Conservation (phyloP, 2,113 vertebrate genomes). For the Bufo gargarizans region DNA sequence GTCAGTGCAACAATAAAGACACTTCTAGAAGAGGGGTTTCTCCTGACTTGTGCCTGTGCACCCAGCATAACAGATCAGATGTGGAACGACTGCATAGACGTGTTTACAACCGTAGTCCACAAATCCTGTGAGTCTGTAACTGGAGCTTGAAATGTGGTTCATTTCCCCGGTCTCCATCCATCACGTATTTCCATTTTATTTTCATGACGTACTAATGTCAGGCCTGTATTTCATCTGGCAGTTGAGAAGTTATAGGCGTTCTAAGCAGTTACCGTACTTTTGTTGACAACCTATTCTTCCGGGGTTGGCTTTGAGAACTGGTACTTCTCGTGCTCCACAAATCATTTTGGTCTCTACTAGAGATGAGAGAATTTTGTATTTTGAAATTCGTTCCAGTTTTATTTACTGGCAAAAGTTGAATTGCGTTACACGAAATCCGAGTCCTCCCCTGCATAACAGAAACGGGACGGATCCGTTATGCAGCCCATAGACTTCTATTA, state of each 20-base stretch:
- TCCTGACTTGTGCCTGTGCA: background rate
- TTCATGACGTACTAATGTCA: conserved; percentile 28
- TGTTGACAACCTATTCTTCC: conserved; percentile 24
- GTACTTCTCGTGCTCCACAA: conserved; percentile 2
- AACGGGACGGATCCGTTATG: too few species aligned
- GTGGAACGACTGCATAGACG: background rate
- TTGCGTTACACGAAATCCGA: too few species aligned
- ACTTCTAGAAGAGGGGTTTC: background rate
- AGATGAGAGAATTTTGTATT: too few species aligned
- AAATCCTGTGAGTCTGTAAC: background rate
- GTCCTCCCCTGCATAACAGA: too few species aligned
- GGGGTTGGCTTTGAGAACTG: background rate
- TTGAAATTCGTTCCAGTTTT: too few species aligned
- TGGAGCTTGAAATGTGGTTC: background rate
- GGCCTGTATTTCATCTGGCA: conserved; percentile 16
- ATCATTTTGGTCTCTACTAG: conserved; percentile 29
- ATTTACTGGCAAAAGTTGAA: too few species aligned
- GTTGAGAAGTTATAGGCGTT: background rate
- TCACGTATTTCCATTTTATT: background rate
- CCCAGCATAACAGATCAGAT: background rate
- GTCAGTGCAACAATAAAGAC: background rate
- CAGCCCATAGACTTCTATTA: too few species aligned
- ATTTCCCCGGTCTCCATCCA: background rate
- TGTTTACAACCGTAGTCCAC: background rate
- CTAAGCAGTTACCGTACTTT: conserved; percentile 10